Percentiles rank a stretch among this genome's conserved stretches.
These are phyloP conservation scores for Galeopsomyia nigrocyanea DNA, from an alignment of 2,888 invertebrate species.

Conservation along the genomic window DNA sequence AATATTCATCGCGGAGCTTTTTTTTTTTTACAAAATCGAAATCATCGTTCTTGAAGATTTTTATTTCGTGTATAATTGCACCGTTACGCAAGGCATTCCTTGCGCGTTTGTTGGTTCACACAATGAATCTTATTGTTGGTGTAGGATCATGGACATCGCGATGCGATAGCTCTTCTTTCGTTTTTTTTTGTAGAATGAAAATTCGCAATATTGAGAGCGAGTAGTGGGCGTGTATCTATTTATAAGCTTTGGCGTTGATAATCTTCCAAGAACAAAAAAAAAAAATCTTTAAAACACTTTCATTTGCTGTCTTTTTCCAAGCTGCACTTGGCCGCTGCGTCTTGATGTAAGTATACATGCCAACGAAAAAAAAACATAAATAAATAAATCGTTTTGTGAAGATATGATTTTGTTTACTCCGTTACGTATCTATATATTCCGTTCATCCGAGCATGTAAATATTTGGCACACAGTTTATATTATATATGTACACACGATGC, in stretches of 20 bases:
- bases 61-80: too few species aligned
- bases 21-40: too few species aligned
- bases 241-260: not conserved
- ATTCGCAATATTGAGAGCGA: not conserved
- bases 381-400: too few species aligned
- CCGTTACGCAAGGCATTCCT: too few species aligned
- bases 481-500: conserved; percentile 13
- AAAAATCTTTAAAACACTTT: conserved; percentile 29
- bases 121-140: too few species aligned
- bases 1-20: too few species aligned
- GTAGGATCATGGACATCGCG: too few species aligned
- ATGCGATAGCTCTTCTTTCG: too few species aligned
- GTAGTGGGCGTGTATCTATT: not conserved
- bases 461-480: not conserved
- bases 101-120: too few species aligned
- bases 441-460: conserved; percentile 5
- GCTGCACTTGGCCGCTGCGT: conserved; percentile 54
- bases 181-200: too few species aligned
- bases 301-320: conserved; percentile 57
- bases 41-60: too few species aligned
- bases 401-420: not conserved
- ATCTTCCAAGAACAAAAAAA: conserved; percentile 33
- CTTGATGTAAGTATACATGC: not conserved
- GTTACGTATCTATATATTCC: conserved; percentile 4
- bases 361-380: too few species aligned